A percentile compares a stretch with the other conserved stretches of the same genome.
Evolutionary conservation across 2,113 vertebrate genomes (phyloP).

Genomic region (Naja naja): DNA sequence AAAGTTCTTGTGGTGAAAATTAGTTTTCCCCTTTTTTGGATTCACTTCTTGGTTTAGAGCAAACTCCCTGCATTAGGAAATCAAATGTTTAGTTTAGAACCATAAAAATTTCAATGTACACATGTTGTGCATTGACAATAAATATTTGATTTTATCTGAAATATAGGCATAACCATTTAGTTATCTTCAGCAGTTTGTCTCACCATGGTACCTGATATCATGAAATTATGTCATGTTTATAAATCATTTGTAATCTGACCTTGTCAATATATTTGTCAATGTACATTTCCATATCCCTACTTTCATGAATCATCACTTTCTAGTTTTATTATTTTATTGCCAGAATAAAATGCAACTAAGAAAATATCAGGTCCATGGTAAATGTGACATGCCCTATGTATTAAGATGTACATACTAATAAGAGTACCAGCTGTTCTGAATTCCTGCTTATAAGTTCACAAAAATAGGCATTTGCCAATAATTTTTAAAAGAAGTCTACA

Average conservation of each 20-base stretch:
- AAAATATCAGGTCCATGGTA: neutral
- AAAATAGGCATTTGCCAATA: neutral
- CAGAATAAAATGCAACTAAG: neutral
- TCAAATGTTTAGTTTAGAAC: neutral
- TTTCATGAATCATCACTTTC: slow-evolving; percentile 1
- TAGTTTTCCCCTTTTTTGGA: neutral
- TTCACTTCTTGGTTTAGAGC: neutral
- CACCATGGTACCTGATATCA: neutral
- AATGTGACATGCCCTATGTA: neutral
- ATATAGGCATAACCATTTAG: neutral
- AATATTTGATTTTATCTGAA: too few species aligned
- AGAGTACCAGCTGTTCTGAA: neutral
- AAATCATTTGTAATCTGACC: neutral
- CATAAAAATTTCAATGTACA: neutral
- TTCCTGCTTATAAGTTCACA: neutral
- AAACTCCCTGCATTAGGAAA: neutral
- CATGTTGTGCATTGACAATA: too few species aligned
- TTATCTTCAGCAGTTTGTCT: neutral
- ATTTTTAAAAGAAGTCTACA: neutral
- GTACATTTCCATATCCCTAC: neutral
- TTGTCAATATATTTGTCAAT: neutral
- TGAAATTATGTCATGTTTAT: neutral
- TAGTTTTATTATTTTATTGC: slow-evolving; percentile 9
- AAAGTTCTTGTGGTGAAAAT: neutral
- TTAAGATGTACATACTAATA: neutral